Base-by-base conservation (phyloP, 2,113 vertebrate genomes). In the Cyanocitta stelleri region DNA sequence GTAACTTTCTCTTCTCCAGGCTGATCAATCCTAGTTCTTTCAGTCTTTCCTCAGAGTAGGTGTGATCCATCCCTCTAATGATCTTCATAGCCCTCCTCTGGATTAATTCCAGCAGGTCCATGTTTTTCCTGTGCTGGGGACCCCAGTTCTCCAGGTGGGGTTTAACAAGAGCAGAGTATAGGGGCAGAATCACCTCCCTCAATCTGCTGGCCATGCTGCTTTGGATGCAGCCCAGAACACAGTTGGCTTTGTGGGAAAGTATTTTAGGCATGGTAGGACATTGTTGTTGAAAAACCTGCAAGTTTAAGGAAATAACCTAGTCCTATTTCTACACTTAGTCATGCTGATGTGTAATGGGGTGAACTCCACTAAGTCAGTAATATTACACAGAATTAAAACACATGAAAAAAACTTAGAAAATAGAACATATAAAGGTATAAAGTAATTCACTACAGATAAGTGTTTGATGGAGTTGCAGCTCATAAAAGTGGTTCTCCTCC, bases 401-500 rank as follows among this genome's bases (percentile, higher is more conserved):
- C 24, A 16, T 76, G 26, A 66, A 82, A 90, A 75, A 69, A 27
- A 39, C 22, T 62, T 84, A 67, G 37, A 54, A 85, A 88, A 30
- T 35, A 85, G 26, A 76, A 19, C 13, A 18, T 58, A 13, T 35
- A 85, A 85, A 86, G n/a, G 11, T 74, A 6, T 43, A 74, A 67
- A 79, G 29, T 90, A 86, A 80, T 87, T 95, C 48, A 89, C 66
- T 81, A 30, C 18, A 72, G 41, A 13, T 62, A 93, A 89, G 58
- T 20, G 6, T 73, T 52, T 87, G 77, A 93, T 89, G 67, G 74
- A 94, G 82, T 85, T 85, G 79, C 3, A 23, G 46, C 85, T 96
- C 85, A 62, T 94, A 81, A 96, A 92, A 73, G 59, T 66, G 56
- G n/a, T 88, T 94, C 55, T 87, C 35, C 49, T 79, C 39, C 44